Conservation (phyloP, 2,113 vertebrate species). For the Macrotus californicus region DNA sequence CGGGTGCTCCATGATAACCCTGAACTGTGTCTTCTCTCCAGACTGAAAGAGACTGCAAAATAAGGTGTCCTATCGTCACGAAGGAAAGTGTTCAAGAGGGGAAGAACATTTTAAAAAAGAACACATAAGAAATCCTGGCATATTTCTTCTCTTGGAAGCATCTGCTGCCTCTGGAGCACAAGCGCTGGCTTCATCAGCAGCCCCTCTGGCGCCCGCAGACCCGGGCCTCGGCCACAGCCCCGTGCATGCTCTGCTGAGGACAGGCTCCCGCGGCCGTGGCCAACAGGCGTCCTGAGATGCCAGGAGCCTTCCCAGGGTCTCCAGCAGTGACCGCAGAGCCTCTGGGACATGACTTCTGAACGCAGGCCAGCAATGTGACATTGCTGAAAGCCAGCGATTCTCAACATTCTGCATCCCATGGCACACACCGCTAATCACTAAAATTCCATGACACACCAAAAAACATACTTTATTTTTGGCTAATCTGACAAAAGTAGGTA, state of each 20-base stretch:
- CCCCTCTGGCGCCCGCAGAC: fast-evolving
- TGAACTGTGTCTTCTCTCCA: neutral
- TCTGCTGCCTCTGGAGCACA: neutral
- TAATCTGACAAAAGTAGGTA: neutral
- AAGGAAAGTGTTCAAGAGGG: neutral
- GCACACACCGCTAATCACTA: neutral
- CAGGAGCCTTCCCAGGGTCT: neutral
- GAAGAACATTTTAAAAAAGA: neutral
- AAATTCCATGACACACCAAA: neutral
- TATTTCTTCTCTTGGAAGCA: neutral
- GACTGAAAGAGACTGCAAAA: neutral
- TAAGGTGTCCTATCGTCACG: neutral
- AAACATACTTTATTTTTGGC: neutral
- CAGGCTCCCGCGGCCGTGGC: fast-evolving
- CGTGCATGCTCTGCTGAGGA: fast-evolving
- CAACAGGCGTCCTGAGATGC: fast-evolving
- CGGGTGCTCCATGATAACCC: fast-evolving
- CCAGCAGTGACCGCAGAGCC: fast-evolving
- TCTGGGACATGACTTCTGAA: neutral
- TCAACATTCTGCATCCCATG: neutral
- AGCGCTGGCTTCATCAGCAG: neutral
- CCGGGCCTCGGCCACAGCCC: neutral
- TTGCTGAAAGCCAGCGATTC: neutral
- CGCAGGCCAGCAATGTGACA: neutral
- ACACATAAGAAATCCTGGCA: neutral